Percentiles rank a stretch among this genome's conserved stretches.
Evolutionary conservation across 2,113 vertebrate genomes (phyloP).

Genomic region (Silurus meridionalis): DNA sequence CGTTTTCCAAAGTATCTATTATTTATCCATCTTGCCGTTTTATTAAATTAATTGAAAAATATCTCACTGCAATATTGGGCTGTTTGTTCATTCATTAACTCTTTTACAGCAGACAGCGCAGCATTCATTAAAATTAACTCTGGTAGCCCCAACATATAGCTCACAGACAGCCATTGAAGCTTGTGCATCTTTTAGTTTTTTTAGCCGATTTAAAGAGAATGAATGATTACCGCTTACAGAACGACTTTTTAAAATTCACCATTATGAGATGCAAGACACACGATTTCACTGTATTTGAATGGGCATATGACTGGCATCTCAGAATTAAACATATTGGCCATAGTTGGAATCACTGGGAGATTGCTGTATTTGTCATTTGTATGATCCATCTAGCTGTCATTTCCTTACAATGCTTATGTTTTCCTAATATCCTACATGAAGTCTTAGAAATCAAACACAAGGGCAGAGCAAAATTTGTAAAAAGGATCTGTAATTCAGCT

Average conservation of each 20-base stretch:
- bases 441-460: too few species aligned
- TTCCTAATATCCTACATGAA: not conserved
- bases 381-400: not conserved
- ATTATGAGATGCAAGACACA: not conserved
- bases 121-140: not conserved
- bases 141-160: not conserved
- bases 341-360: not conserved
- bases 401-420: not conserved
- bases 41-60: not conserved
- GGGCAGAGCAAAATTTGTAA: too few species aligned
- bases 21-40: not conserved
- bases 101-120: not conserved
- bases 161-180: not conserved
- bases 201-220: too few species aligned
- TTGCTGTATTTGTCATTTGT: not conserved
- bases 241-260: not conserved
- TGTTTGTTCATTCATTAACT: not conserved
- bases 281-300: not conserved
- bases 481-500: too few species aligned
- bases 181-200: too few species aligned
- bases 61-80: not conserved
- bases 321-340: not conserved
- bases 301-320: not conserved
- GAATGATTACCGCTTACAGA: too few species aligned
- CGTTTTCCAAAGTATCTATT: not conserved